phyloP scores from a whole-genome alignment of 1,140 invertebrate species.

The Pseudomyrmex pallidus region DNA sequence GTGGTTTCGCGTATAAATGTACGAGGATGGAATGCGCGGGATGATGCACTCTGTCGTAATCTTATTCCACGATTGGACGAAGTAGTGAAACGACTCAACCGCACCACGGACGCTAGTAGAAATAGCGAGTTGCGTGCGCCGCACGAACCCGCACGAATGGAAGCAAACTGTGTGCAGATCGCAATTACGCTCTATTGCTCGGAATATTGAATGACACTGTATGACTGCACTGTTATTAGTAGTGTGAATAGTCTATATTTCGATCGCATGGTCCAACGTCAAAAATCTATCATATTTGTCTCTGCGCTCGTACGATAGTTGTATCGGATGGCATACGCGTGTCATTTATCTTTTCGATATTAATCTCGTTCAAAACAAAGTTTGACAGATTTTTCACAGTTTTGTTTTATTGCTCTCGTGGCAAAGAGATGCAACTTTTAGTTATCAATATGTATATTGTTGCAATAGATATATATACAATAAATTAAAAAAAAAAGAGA shows the following conservation, averaged over 20 bases:
- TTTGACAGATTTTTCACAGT: neutral
- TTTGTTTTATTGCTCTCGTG: neutral
- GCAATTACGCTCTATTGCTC: neutral
- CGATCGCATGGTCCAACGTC: neutral
- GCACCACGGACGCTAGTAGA: slow-evolving; percentile 27
- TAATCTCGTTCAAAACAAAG: slow-evolving; percentile 10
- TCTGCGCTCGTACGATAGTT: neutral
- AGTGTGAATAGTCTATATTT: slow-evolving; percentile 47
- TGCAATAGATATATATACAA: slow-evolving; percentile 29
- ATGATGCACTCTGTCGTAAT: slow-evolving; percentile 49
- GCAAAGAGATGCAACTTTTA: neutral
- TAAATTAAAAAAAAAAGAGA: slow-evolving; percentile 14
- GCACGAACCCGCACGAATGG: too few relatives aligned
- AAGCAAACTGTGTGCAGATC: neutral
- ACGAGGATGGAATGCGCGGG: slow-evolving; percentile 1
- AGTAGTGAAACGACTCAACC: neutral
- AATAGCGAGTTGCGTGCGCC: neutral
- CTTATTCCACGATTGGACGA: slow-evolving; percentile 35
- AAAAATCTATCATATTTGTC: slow-evolving; percentile 35
- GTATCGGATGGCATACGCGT: neutral
- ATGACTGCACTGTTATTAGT: slow-evolving; percentile 37
- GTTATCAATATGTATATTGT: slow-evolving; percentile 6
- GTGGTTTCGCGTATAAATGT: neutral
- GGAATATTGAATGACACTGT: slow-evolving; percentile 5
- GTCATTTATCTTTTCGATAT: slow-evolving; percentile 32